These are phyloP conservation scores for Leptatherina wallacei DNA, from an alignment of 2,797 vertebrate genomes.

Conservation along the genomic window DNA sequence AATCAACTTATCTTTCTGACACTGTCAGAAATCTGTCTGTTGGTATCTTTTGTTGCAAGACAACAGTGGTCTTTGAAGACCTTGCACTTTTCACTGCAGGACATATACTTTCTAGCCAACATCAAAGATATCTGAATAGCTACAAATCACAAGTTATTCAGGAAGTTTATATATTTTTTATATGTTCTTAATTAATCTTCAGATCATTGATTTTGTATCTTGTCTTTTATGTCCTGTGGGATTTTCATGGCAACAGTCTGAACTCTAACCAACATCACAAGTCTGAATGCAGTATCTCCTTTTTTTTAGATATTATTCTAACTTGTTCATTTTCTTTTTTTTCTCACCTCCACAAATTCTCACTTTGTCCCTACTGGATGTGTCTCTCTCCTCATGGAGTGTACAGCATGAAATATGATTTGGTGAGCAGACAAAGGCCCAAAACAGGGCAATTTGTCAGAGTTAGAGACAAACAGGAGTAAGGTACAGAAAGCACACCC, in stretches of 20 bases:
- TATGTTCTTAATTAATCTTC: background rate
- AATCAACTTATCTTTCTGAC: background rate
- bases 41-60: background rate
- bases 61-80: background rate
- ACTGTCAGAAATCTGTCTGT: background rate
- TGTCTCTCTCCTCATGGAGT: slow-evolving; percentile 24
- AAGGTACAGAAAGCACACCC: slow-evolving; percentile 37
- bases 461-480: slow-evolving; percentile 52
- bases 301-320: too few relatives aligned
- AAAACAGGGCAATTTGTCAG: slow-evolving; percentile 75
- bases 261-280: slow-evolving; percentile 11
- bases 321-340: background rate
- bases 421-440: slow-evolving; percentile 54
- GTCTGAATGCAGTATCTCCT: background rate
- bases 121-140: too few relatives aligned
- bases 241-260: background rate
- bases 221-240: background rate
- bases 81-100: background rate
- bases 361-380: slow-evolving; percentile 24
- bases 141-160: too few relatives aligned
- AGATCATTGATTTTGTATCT: background rate
- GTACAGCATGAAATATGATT: slow-evolving; percentile 66
- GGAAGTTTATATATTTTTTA: too few relatives aligned
- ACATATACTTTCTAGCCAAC: too few relatives aligned
- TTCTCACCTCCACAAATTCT: slow-evolving; percentile 18